Percentiles rank a stretch among this genome's conserved stretches.
Evolutionary conservation across 2,888 invertebrate genomes (phyloP).

Genomic region (Rhogogaster chlorosoma): DNA sequence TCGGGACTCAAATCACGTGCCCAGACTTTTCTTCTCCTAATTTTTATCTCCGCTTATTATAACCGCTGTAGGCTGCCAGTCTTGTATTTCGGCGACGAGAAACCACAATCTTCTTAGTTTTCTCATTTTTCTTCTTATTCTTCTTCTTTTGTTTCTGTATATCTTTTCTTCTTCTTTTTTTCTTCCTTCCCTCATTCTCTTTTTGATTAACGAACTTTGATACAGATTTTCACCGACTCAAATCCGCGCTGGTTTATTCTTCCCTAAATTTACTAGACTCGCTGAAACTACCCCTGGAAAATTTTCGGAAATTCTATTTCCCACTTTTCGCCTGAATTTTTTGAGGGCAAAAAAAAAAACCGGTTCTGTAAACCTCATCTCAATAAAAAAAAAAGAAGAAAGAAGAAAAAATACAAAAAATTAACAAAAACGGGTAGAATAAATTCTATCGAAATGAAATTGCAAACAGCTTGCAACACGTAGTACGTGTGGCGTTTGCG

Average conservation of each 20-base stretch:
- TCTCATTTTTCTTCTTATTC: neutral
- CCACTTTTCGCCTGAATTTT: too few species aligned
- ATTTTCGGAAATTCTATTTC: too few species aligned
- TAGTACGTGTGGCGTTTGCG: neutral
- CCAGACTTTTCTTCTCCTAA: conserved; percentile 39
- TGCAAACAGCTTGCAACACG: neutral
- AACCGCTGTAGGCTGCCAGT: conserved; percentile 8
- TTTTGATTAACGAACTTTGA: conserved; percentile 13
- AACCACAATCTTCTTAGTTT: neutral
- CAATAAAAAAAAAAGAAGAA: too few species aligned
- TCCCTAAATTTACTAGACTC: neutral
- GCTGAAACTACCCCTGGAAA: too few species aligned
- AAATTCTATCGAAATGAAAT: neutral
- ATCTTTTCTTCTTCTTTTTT: neutral
- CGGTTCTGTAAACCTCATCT: too few species aligned
- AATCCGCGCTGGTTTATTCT: neutral
- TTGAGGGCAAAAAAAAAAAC: neutral
- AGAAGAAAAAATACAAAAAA: too few species aligned
- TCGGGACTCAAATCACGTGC: conserved; percentile 19
- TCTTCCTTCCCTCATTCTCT: too few species aligned
- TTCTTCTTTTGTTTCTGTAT: neutral
- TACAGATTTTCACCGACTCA: neutral
- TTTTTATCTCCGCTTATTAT: conserved; percentile 44
- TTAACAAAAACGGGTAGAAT: neutral
- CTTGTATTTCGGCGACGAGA: neutral